Evolutionary conservation across 2,888 invertebrate species (phyloP), one percentile per base, ranked within the genome.

Genomic region (Panzeria rudis): DNA sequence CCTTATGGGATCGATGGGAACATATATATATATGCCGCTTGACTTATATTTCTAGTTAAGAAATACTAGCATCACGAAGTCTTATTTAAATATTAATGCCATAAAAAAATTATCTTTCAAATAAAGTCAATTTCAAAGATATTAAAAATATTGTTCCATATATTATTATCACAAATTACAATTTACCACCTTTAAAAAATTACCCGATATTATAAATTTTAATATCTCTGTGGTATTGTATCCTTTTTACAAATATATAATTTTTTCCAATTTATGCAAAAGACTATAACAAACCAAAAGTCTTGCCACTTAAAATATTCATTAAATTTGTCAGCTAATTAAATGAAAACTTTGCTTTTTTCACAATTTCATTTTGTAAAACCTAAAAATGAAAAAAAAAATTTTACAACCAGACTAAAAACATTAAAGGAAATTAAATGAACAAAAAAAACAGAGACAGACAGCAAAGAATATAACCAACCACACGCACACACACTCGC

Each of bases 301-400:
- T 44, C 38, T 54, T 50, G 29, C 41, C 64, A 77, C 47, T 69
- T 72, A 64, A 59, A 77, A 66, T 47, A 72, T 83, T 83, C 76
- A 77, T 83, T 77, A 77, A 71, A 56, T 79, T 79, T 75, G 62
- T 13, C 52, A 61, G 72, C 79, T 79, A 79, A 79, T 79, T 79
- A 64, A 84, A 84, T 75, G 61, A 47, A 73, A 77, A 64, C 5
- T 56, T 29, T 17, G n/a, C 11, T 32, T 32, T 68, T 47, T 9
- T 41, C 64, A 17, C n/a, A 56, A 73, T 50, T 68, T 44, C 5
- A 23, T 44, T 69, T 32, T 35, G 35, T 41, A 17, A 38, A 61
- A 64, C 9, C 13, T 0, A 44, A 20, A 38, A 32, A 44, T 20
- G 41, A 47, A 32, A 38, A 32, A 32, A 4, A 29, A 38, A 32